Evolutionary conservation across 2,113 vertebrate genomes (phyloP), one percentile per base, ranked within the genome.

Genomic region (Lipophrys pholis): DNA sequence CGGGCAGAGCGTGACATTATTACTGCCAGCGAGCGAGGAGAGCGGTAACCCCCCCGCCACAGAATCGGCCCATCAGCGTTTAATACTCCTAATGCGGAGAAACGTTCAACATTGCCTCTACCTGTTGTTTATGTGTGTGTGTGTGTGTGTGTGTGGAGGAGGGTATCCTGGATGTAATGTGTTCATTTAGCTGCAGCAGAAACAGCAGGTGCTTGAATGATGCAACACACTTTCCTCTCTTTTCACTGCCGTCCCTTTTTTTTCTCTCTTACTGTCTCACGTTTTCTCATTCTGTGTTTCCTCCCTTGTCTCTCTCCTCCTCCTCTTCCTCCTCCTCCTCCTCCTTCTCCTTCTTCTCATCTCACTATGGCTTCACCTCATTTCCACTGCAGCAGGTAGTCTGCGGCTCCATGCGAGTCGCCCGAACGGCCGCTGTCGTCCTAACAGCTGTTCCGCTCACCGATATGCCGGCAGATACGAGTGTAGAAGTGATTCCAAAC

Each of bases 371-470:
- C 72, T 69, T 40, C n/a, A 7, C 42, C 6, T 43, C 54, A 1
- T 35, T 38, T 76, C 30, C 45, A 5, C 63, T 69, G 82, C 81
- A 89, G 88, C 83, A 80, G 89, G 79, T 83, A 69, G 72, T 45
- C 69, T 30, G 69, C 11, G 61, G 48, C 60, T 64, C 35, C 0
- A 11, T 17, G 68, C 6, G 35, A 68, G 71, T 17, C 40, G 80
- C 83, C 80, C 5, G 51, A 77, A 80, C 76, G 74, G 59, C 82
- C 57, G 12, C 76, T 77, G 83, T 81, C 74, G 55, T 53, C 69
- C 78, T 12, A 78, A 60, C 80, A 82, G 82, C 84, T 82, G 87
- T 52, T 87, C 57, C 69, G 14, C 83, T 85, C 71, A 66, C 69
- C 8, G 48, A 71, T 66, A 69, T 66, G 76, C 78, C 68, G 48